Conservation (phyloP, 2,888 invertebrate species). For the Stramonita haemastoma region DNA sequence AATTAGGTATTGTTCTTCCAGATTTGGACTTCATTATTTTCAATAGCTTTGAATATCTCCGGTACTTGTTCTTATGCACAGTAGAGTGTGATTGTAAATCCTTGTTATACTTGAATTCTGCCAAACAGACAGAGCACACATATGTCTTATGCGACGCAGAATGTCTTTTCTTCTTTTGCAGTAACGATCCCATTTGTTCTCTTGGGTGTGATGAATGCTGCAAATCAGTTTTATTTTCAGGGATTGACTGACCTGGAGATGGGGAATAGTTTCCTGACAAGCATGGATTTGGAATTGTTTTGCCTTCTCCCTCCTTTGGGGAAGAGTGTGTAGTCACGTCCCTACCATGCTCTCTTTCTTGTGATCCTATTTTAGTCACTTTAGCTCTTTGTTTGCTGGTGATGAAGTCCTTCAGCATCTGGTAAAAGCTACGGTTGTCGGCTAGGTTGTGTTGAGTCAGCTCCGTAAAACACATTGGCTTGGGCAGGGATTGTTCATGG, state of each 20-base stretch:
- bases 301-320: too few species aligned
- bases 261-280: neutral
- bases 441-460: neutral
- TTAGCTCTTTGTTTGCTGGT: neutral
- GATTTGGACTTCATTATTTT: neutral
- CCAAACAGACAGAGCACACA: neutral
- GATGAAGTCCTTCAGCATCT: neutral
- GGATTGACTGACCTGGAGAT: neutral
- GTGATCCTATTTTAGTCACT: neutral
- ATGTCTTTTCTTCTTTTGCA: neutral
- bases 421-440: neutral
- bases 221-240: neutral
- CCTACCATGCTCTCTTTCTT: neutral
- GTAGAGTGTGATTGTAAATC: neutral
- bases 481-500: neutral
- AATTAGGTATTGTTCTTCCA: neutral
- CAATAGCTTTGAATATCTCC: neutral
- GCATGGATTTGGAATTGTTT: neutral
- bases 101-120: neutral
- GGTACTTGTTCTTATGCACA: neutral
- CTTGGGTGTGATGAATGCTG: neutral
- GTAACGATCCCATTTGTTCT: neutral
- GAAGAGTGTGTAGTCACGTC: too few species aligned
- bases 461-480: neutral
- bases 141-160: neutral